Evolutionary conservation across 2,888 invertebrate species (phyloP).

Genomic region (Stomorhina lunata): DNA sequence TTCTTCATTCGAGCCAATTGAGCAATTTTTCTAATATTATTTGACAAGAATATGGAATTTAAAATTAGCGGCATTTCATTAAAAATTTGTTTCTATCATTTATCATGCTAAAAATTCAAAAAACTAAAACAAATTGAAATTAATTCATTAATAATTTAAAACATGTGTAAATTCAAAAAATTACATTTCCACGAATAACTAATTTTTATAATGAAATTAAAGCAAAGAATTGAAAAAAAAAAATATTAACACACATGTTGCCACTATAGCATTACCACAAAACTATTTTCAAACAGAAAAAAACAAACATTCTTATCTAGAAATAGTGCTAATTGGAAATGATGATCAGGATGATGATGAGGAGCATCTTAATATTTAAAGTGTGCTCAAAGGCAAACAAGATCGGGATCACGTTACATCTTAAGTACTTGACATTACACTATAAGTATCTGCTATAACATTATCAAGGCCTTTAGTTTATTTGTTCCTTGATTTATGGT

Average conservation of each 20-base stretch:
- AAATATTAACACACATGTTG: conserved; percentile 30
- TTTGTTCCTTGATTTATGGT: conserved; percentile 72
- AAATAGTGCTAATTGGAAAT: conserved; percentile 64
- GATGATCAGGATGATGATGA: conserved; percentile 50
- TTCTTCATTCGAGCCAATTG: too few species aligned
- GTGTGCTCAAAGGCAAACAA: conserved; percentile 45
- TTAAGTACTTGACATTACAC: conserved; percentile 34
- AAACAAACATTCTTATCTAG: neutral
- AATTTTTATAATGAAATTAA: conserved; percentile 15
- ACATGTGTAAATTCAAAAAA: conserved; percentile 7
- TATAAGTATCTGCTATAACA: neutral
- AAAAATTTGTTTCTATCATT: neutral
- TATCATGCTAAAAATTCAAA: neutral
- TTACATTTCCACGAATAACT: conserved; percentile 3
- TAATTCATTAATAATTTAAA: neutral
- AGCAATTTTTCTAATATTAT: too few species aligned
- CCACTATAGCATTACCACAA: neutral
- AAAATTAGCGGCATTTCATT: neutral
- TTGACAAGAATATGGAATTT: neutral
- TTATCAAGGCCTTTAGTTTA: conserved; percentile 22
- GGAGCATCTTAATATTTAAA: conserved; percentile 69
- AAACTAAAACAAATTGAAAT: neutral
- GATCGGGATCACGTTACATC: conserved; percentile 66
- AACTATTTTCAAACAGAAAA: neutral
- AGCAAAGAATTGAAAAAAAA: neutral